Evolutionary conservation across 2,888 invertebrate species (phyloP).

Genomic region (Patella pellucida): DNA sequence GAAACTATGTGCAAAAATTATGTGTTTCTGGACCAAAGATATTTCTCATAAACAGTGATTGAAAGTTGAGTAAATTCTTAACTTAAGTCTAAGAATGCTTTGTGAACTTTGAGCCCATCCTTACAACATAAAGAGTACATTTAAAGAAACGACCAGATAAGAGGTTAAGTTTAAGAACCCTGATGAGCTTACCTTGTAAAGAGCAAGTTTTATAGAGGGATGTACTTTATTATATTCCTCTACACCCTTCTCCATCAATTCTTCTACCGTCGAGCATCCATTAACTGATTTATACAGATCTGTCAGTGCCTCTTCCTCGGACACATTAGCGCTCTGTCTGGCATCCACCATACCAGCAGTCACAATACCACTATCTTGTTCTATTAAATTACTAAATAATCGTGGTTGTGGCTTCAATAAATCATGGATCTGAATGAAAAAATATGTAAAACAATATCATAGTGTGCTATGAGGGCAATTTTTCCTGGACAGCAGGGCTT

Average conservation of each 20-base stretch:
- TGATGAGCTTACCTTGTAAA: slow-evolving; percentile 61
- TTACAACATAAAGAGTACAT: too few relatives aligned
- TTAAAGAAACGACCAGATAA: too few relatives aligned
- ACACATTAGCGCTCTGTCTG: slow-evolving; percentile 53
- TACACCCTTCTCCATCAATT: slow-evolving; percentile 63
- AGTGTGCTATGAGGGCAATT: too few relatives aligned
- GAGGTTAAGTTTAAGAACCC: too few relatives aligned
- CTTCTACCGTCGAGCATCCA: slow-evolving; percentile 45
- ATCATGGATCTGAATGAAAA: slow-evolving; percentile 50
- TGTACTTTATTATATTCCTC: slow-evolving; percentile 70
- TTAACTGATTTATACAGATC: slow-evolving; percentile 61
- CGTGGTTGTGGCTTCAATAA: slow-evolving; percentile 59
- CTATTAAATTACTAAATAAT: slow-evolving; percentile 67
- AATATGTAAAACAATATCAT: not conserved
- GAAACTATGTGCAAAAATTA: too few relatives aligned
- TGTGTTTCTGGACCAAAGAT: too few relatives aligned
- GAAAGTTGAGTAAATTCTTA: too few relatives aligned
- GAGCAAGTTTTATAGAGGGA: slow-evolving; percentile 65
- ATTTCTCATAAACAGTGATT: too few relatives aligned
- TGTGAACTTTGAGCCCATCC: too few relatives aligned
- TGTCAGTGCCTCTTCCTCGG: slow-evolving; percentile 62
- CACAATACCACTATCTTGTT: slow-evolving; percentile 68
- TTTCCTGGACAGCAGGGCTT: too few relatives aligned
- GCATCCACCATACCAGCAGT: slow-evolving; percentile 66
- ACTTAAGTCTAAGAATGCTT: too few relatives aligned